phyloP scores from a whole-genome alignment of 92 coral and sea anemone genomes.

The Blastomussa wellsi region DNA sequence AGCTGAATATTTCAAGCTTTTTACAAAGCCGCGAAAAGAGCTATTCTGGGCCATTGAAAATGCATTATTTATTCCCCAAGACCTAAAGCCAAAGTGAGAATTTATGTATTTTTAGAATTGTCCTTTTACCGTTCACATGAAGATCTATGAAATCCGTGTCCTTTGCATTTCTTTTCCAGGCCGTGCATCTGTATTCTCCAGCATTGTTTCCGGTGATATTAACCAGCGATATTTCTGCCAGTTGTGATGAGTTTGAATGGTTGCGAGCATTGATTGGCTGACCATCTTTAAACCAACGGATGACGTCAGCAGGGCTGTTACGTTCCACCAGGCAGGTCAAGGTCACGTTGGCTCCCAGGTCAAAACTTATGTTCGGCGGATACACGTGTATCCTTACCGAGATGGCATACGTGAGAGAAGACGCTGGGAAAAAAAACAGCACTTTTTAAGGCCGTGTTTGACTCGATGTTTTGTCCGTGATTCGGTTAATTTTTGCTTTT shows the following conservation, averaged over 20 bases:
- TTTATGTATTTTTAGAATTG: neutral
- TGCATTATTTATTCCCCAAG: neutral
- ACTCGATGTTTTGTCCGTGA: too few species aligned
- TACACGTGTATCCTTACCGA: slow-evolving; percentile 12
- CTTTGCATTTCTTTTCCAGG: neutral
- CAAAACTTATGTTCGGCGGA: slow-evolving; percentile 11
- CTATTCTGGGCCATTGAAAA: neutral
- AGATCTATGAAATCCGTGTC: slow-evolving; percentile 21
- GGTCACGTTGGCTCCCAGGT: slow-evolving; percentile 31
- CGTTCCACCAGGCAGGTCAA: slow-evolving; percentile 15
- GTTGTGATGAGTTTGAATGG: neutral
- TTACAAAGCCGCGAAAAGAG: neutral
- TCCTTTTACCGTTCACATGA: slow-evolving; percentile 8
- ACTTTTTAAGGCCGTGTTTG: neutral
- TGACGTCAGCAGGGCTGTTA: slow-evolving; percentile 23
- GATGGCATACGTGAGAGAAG: neutral
- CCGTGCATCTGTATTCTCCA: slow-evolving; percentile 23
- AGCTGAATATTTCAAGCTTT: neutral
- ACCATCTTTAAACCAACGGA: slow-evolving; percentile 24
- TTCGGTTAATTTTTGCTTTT: too few species aligned
- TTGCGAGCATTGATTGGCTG: neutral
- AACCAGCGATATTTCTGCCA: neutral
- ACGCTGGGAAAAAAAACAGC: neutral
- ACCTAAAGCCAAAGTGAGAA: neutral
- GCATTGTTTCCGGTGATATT: slow-evolving; percentile 9